Base-by-base conservation (phyloP, 2,797 vertebrate genomes). In the Sandelia bainsii region DNA sequence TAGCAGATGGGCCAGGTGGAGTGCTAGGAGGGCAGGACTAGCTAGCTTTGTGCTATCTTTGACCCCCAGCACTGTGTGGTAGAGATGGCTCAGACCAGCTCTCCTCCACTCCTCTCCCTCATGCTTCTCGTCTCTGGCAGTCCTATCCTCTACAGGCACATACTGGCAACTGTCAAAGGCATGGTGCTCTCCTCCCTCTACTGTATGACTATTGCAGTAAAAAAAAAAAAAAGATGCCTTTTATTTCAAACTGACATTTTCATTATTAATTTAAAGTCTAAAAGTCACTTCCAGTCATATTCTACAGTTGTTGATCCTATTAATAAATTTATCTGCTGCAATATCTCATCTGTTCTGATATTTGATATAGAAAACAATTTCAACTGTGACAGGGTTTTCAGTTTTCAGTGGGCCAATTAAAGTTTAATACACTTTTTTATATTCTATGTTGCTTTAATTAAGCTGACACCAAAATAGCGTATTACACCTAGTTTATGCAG, bases 1-100 rank as follows among this genome's bases (percentile, higher is more conserved):
- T 46, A 90, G 89, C 85, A 81, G 81, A 87, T 75, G 87, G 84
- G 84, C 93, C 92, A 94, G 93, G 92, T 95, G 93, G 91, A 92
- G 90, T 80, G 71, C 80, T 73, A 65, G 71, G 82, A 89, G 89
- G 83, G 82, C 85, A 72, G 79, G 86, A 86, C 88, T 80, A 23
- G 81, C 83, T 85, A 82, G 79, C 81, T 71, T 82, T 0, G 72
- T 40, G 81, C 89, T 93, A 91, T 92, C 92, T 92, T 73, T 90
- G 85, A 89, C 90, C 92, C 85, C 84, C 89, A 82, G 91, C 88
- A 77, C 86, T 42, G 85, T 91, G 81, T 92, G 85, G 89, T 91
- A 89, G 92, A 89, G 91, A 93, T 32, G 52, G 91, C 92, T 90
- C 90, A 90, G 87, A 87, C 74, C 83, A 76, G 83, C 87, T 90